Percentiles rank a stretch among this genome's conserved stretches.
These are phyloP conservation scores for Australoheros scitulus DNA, from an alignment of 2,113 vertebrate genomes.

Conservation along the genomic window DNA sequence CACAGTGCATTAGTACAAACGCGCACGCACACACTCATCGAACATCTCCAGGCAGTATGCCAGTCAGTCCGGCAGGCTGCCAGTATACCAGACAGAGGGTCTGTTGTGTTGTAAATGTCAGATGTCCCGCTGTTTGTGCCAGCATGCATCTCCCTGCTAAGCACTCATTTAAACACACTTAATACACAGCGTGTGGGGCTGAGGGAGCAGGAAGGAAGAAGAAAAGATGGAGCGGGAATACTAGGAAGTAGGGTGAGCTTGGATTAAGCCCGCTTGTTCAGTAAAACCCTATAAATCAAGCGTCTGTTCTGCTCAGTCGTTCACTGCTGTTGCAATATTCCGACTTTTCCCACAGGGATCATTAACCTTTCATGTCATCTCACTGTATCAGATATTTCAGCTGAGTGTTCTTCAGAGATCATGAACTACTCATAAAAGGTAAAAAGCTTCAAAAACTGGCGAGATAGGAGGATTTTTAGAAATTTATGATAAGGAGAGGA, in stretches of 20 bases:
- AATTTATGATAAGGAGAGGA: neutral
- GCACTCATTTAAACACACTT: constrained; percentile 55
- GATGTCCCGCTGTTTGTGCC: constrained; percentile 65
- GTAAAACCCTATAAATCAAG: neutral
- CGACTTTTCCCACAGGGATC: neutral
- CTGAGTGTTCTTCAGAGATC: constrained; percentile 5
- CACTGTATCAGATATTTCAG: neutral
- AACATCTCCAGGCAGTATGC: constrained; percentile 50
- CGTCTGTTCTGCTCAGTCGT: neutral
- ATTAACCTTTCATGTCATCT: constrained; percentile 21
- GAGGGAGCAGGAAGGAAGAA: neutral
- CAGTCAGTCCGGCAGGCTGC: constrained; percentile 55
- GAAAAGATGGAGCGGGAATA: neutral
- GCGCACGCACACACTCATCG: neutral
- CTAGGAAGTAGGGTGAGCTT: neutral
- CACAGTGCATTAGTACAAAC: constrained; percentile 6
- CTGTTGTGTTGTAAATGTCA: constrained; percentile 73
- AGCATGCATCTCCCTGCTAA: constrained; percentile 46
- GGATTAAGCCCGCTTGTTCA: neutral
- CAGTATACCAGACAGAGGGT: constrained; percentile 59
- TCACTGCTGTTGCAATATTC: constrained; percentile 16
- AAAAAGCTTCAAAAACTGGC: neutral
- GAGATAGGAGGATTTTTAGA: neutral
- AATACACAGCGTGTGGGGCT: constrained; percentile 10
- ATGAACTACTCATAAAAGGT: neutral